These are phyloP conservation scores for Prochilodus magdalenae DNA, from an alignment of 2,113 vertebrate species.

Conservation along the genomic window DNA sequence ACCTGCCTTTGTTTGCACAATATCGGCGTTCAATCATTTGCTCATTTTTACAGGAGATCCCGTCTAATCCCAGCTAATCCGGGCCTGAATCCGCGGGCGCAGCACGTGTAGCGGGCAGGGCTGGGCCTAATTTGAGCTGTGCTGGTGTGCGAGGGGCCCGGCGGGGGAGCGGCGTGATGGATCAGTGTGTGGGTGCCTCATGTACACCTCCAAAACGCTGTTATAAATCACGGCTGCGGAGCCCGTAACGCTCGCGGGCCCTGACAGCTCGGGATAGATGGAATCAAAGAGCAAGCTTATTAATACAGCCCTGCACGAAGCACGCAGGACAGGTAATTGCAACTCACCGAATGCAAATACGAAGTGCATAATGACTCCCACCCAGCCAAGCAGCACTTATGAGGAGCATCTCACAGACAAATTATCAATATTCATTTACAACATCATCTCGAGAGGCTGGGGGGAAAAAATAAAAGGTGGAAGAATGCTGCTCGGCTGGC, in stretches of 20 bases:
- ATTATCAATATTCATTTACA: conserved; percentile 57
- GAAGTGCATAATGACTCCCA: conserved; percentile 62
- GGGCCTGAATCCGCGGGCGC: conserved; percentile 61
- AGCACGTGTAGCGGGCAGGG: conserved; percentile 48
- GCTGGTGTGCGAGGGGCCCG: conserved; percentile 26
- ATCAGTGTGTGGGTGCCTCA: conserved; percentile 59
- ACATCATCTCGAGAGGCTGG: conserved; percentile 31
- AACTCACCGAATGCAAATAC: conserved; percentile 50
- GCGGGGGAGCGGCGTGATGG: conserved; percentile 48
- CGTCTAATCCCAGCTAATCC: conserved; percentile 75
- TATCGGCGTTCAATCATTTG: conserved; percentile 67
- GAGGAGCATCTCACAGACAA: conserved; percentile 51
- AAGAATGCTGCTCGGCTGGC: background rate
- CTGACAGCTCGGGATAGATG: conserved; percentile 53
- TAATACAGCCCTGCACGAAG: conserved; percentile 62
- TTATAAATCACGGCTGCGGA: conserved; percentile 65
- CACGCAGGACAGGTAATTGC: conserved; percentile 65
- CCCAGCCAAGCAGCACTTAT: conserved; percentile 57
- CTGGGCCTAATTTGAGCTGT: conserved; percentile 26
- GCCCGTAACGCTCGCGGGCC: conserved; percentile 53
- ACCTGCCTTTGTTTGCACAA: conserved; percentile 60
- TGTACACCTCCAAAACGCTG: conserved; percentile 64
- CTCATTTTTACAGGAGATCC: conserved; percentile 64
- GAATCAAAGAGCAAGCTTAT: conserved; percentile 65
- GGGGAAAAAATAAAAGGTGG: background rate